Conservation (phyloP, 2,113 vertebrate species). For the Chlorodrepanis virens region DNA sequence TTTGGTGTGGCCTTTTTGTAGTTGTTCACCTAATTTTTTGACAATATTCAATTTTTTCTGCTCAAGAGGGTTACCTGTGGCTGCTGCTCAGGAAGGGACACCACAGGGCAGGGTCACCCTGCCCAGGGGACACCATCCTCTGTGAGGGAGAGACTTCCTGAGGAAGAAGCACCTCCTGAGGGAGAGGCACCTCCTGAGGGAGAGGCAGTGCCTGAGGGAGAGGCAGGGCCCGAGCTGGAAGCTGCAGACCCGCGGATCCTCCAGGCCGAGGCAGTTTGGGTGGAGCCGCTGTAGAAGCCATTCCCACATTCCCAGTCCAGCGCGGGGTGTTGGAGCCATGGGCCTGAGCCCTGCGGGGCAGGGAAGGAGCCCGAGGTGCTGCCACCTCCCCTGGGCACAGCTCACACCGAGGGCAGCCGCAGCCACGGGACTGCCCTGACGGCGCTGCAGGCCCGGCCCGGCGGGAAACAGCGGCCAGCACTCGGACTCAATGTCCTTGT, state of each 20-base stretch:
- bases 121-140: neutral
- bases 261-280: rapidly evolving
- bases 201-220: neutral
- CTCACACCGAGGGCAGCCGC: rapidly evolving
- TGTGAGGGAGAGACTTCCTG: neutral
- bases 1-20: neutral
- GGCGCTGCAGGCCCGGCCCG: neutral
- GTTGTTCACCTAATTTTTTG: neutral
- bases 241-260: neutral
- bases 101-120: neutral
- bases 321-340: rapidly evolving
- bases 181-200: neutral
- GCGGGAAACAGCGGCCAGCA: rapidly evolving
- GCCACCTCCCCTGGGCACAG: rapidly evolving
- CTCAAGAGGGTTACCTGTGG: neutral
- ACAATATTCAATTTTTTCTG: neutral
- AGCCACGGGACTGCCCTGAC: rapidly evolving
- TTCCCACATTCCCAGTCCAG: rapidly evolving
- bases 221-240: neutral
- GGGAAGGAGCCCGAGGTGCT: neutral
- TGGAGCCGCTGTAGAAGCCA: neutral
- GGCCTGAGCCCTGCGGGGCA: no score
- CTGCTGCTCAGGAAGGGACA: neutral
- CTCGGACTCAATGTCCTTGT: rapidly evolving
- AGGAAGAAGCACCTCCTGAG: no score